Conservation (phyloP, 2,113 vertebrate genomes). For the Odocoileus hemionus region DNA sequence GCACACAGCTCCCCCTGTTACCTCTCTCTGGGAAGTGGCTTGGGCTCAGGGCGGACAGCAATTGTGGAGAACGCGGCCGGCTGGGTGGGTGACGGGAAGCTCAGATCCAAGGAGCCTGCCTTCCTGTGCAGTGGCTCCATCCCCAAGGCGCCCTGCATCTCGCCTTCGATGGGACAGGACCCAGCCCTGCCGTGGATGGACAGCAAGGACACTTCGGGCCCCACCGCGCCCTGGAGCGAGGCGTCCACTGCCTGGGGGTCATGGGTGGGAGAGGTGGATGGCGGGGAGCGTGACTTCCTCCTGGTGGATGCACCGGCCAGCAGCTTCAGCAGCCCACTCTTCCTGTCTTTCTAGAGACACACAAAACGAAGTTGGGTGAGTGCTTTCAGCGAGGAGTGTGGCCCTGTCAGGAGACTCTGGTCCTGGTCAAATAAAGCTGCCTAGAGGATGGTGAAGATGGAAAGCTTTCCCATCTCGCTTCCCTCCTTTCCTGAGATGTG, state of each 20-base stretch:
- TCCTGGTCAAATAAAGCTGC: neutral
- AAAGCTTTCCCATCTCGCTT: neutral
- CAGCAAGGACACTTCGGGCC: slow-evolving; percentile 82
- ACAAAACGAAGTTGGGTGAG: slow-evolving; percentile 24
- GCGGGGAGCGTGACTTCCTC: slow-evolving; percentile 94
- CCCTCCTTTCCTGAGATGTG: neutral
- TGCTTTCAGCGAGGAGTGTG: neutral
- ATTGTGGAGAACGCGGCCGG: slow-evolving; percentile 87
- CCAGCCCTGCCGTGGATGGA: slow-evolving; percentile 89
- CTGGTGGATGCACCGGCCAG: slow-evolving; percentile 94
- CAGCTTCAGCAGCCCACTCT: slow-evolving; percentile 93
- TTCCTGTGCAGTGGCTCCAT: slow-evolving; percentile 97
- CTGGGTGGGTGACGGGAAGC: slow-evolving; percentile 92
- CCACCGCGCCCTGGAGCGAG: slow-evolving; percentile 83
- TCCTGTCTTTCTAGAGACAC: slow-evolving; percentile 93
- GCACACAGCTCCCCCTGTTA: slow-evolving; percentile 50
- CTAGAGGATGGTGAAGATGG: neutral
- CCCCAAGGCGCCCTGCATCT: slow-evolving; percentile 95
- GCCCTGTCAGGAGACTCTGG: neutral
- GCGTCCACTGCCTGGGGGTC: slow-evolving; percentile 82
- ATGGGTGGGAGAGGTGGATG: slow-evolving; percentile 91
- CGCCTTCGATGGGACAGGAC: slow-evolving; percentile 96
- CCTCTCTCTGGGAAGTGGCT: slow-evolving; percentile 95
- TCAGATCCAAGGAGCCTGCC: slow-evolving; percentile 96
- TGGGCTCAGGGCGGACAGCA: slow-evolving; percentile 91